These are phyloP conservation scores for Zoanthus gigantus DNA, from an alignment of 92 coral and sea anemone genomes.

Conservation along the genomic window DNA sequence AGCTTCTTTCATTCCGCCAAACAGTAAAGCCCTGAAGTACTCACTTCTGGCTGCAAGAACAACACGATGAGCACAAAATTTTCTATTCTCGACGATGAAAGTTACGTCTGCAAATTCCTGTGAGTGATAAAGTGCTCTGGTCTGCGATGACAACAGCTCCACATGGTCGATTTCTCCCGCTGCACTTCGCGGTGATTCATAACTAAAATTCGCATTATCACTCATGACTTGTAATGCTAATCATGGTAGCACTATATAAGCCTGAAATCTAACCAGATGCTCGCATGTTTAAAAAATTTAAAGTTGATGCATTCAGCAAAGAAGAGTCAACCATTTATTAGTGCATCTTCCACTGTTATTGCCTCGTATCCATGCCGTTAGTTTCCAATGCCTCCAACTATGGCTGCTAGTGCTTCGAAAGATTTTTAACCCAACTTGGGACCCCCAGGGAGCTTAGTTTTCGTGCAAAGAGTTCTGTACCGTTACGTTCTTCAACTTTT, in stretches of 20 bases:
- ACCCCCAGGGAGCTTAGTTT: no score
- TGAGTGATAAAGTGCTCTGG: slow-evolving; percentile 84
- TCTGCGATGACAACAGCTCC: slow-evolving; percentile 93
- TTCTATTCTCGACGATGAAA: slow-evolving; percentile 85
- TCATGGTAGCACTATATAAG: neutral
- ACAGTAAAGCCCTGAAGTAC: slow-evolving; percentile 93
- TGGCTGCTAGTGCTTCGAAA: no score
- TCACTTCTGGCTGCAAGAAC: slow-evolving; percentile 95
- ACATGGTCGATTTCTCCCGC: slow-evolving; percentile 97
- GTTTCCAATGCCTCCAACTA: no score
- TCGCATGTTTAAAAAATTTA: neutral
- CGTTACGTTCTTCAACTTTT: no score
- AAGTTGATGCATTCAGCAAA: no score
- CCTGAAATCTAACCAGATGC: neutral
- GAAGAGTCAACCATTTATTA: no score
- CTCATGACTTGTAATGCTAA: slow-evolving; percentile 63
- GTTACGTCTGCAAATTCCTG: slow-evolving; percentile 93
- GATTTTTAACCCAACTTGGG: no score
- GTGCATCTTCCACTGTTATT: no score
- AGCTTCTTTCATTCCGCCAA: slow-evolving; percentile 98
- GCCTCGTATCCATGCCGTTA: no score
- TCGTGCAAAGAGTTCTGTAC: no score
- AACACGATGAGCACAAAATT: slow-evolving; percentile 88
- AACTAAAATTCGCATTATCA: slow-evolving; percentile 76
- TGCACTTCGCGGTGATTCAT: slow-evolving; percentile 58